A percentile compares a stretch with the other conserved stretches of the same genome.
Evolutionary conservation across 2,113 vertebrate species (phyloP).

Genomic region (human): DNA sequence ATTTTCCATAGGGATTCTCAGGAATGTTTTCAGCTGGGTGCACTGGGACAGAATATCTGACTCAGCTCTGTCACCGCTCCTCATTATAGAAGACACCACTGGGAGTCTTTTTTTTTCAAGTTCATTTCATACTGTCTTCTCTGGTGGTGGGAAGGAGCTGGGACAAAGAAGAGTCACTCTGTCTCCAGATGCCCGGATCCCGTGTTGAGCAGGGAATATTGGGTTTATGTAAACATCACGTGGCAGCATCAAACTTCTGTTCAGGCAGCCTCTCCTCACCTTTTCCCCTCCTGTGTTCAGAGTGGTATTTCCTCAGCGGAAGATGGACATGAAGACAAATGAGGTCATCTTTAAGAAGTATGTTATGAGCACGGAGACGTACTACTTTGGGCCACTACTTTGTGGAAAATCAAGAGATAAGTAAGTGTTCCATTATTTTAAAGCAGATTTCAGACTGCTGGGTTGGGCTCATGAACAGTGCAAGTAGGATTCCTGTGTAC

Average conservation of each 20-base stretch:
- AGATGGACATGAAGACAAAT: constrained; percentile 71
- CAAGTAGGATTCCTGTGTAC: not conserved
- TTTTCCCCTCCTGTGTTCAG: constrained; percentile 70
- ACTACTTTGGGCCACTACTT: constrained; percentile 93
- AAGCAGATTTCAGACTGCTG: not conserved
- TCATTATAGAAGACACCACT: not conserved
- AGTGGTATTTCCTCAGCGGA: constrained; percentile 88
- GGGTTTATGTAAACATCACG: not conserved
- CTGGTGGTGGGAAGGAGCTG: not conserved
- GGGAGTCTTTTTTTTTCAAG: not conserved
- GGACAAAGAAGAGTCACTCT: not conserved
- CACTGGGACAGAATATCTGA: not conserved
- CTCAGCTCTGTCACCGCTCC: not conserved
- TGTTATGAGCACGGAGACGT: constrained; percentile 81
- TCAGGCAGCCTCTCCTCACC: not conserved
- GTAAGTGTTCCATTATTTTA: constrained; percentile 78
- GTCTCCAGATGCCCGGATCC: not conserved
- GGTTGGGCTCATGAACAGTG: not conserved
- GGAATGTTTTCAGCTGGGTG: not conserved
- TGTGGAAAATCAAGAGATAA: constrained; percentile 93
- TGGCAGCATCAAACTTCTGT: not conserved
- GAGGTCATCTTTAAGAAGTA: constrained; percentile 89
- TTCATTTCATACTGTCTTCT: not conserved
- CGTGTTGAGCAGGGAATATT: not conserved
- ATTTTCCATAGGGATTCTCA: not conserved